Evolutionary conservation across 2,797 vertebrate genomes (phyloP).

Genomic region (Siniperca scherzeri): DNA sequence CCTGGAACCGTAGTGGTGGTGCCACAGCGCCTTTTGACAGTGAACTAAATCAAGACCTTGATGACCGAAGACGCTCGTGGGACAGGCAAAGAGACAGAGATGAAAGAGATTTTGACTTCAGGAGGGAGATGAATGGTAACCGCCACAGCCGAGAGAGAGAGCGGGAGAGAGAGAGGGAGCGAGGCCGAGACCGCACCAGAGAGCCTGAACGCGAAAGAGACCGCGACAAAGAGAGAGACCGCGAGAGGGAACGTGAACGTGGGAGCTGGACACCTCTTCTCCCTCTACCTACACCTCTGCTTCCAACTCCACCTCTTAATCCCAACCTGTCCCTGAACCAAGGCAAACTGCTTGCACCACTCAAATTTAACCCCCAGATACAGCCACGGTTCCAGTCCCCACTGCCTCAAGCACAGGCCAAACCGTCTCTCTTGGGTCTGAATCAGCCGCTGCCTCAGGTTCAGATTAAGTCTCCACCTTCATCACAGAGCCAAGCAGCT

Average conservation of each 20-base stretch:
- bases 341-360: slow-evolving; percentile 74
- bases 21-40: slow-evolving; percentile 84
- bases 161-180: slow-evolving; percentile 79
- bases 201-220: slow-evolving; percentile 80
- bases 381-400: slow-evolving; percentile 75
- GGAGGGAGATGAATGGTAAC: slow-evolving; percentile 95
- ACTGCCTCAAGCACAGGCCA: slow-evolving; percentile 70
- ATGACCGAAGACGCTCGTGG: slow-evolving; percentile 96
- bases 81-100: slow-evolving; percentile 97
- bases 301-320: slow-evolving; percentile 80
- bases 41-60: slow-evolving; percentile 95
- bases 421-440: slow-evolving; percentile 59
- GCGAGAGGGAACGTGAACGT: slow-evolving; percentile 79
- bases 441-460: slow-evolving; percentile 59
- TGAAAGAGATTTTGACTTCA: slow-evolving; percentile 97
- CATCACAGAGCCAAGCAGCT: slow-evolving; percentile 57
- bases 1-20: slow-evolving; percentile 74
- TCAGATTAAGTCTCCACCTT: slow-evolving; percentile 62
- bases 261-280: slow-evolving; percentile 84
- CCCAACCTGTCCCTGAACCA: slow-evolving; percentile 77
- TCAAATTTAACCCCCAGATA: slow-evolving; percentile 76
- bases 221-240: slow-evolving; percentile 80
- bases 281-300: slow-evolving; percentile 83
- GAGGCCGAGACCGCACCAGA: slow-evolving; percentile 75
- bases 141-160: slow-evolving; percentile 93